phyloP scores from a whole-genome alignment of 2,113 vertebrate genomes.

The Corvus cornix region DNA sequence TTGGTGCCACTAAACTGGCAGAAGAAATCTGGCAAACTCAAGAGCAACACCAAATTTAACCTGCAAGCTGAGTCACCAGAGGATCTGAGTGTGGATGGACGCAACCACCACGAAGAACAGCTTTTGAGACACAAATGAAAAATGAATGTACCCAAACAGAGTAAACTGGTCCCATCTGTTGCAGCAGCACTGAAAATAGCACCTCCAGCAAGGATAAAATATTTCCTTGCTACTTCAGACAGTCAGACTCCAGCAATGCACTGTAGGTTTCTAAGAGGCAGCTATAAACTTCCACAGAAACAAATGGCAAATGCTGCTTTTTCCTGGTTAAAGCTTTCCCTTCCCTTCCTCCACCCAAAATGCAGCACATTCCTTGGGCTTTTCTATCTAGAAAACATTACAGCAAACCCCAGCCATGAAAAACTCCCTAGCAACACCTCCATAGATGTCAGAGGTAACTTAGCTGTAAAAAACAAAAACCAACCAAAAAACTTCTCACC shows the following conservation, averaged over 20 bases:
- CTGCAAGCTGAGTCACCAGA: rapidly evolving
- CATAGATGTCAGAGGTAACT: not conserved
- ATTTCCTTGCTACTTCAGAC: not conserved
- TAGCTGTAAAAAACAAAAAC: not conserved
- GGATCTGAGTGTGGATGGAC: not conserved
- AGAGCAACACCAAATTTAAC: not conserved
- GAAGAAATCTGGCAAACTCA: not conserved
- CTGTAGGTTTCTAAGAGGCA: not conserved
- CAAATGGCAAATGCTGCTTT: not conserved
- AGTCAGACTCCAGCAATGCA: not conserved
- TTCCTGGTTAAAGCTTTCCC: not conserved
- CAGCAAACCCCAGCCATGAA: not conserved
- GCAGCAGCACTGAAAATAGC: not conserved
- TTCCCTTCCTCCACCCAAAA: not conserved
- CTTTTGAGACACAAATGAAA: not conserved
- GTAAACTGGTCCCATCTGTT: not conserved
- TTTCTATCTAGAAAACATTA: not conserved
- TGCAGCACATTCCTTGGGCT: not conserved
- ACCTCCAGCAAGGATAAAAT: not conserved
- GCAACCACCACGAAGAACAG: rapidly evolving
- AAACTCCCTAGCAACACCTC: not conserved
- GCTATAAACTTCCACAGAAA: not conserved
- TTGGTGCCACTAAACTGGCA: not conserved
- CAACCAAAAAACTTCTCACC: not conserved
- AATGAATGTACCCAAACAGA: not conserved